These are phyloP conservation scores for Labeo rohita DNA, from an alignment of 2,113 vertebrate species.

Conservation along the genomic window DNA sequence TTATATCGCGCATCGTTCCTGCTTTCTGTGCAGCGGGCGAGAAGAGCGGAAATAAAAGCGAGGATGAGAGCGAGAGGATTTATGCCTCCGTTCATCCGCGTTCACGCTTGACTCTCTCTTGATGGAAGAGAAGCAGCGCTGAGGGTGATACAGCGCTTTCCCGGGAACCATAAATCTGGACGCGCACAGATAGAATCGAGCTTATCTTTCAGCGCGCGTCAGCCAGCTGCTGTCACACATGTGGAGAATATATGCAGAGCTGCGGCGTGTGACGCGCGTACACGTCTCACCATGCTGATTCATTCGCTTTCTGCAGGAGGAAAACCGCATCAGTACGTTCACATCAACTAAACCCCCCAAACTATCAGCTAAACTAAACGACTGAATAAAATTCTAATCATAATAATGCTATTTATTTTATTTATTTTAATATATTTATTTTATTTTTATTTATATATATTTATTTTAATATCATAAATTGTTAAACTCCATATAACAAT, in stretches of 20 bases:
- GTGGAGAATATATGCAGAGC: conserved; percentile 38
- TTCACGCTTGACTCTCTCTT: conserved; percentile 70
- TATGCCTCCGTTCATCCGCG: conserved; percentile 64
- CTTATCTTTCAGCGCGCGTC: conserved; percentile 73
- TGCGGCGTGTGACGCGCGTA: not conserved
- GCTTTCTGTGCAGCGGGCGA: conserved; percentile 7
- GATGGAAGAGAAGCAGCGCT: conserved; percentile 69
- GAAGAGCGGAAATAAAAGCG: conserved; percentile 13
- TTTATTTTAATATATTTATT: no score
- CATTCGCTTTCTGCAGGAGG: no score
- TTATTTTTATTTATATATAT: no score
- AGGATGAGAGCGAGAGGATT: conserved; percentile 56
- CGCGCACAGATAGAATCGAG: conserved; percentile 62
- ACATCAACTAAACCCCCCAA: not conserved
- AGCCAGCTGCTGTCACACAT: conserved; percentile 65
- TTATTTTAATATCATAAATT: no score
- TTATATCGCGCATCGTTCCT: not conserved
- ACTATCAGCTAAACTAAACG: no score
- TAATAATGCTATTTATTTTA: not conserved
- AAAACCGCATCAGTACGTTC: no score
- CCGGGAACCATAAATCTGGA: conserved; percentile 72
- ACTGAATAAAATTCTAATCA: no score
- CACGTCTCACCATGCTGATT: not conserved
- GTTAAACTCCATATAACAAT: no score
- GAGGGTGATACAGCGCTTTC: conserved; percentile 65